These are phyloP conservation scores for Megaceryle torquata DNA, from an alignment of 2,113 vertebrate species.

Conservation along the genomic window DNA sequence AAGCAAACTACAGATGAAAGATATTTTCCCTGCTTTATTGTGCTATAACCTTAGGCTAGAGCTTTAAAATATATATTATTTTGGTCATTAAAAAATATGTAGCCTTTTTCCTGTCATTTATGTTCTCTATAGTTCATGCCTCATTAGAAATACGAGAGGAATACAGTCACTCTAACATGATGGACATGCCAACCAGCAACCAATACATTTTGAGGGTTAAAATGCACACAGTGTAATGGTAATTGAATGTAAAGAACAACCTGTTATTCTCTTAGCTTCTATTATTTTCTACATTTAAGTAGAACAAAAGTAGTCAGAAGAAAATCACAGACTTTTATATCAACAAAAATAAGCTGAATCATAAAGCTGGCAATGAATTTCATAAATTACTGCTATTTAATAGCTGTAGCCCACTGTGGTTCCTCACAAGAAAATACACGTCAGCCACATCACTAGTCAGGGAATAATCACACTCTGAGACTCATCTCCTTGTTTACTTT, in stretches of 20 bases:
- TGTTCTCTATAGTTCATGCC: background rate
- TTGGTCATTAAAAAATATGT: background rate
- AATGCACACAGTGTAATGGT: background rate
- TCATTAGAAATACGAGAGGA: background rate
- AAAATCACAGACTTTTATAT: background rate
- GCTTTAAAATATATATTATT: conserved; percentile 25
- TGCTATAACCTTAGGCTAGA: conserved; percentile 11
- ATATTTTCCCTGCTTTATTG: background rate
- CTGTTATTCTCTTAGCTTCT: background rate
- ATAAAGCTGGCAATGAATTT: background rate
- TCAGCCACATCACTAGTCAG: background rate
- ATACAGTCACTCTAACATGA: background rate
- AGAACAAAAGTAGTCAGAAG: background rate
- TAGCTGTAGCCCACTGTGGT: background rate
- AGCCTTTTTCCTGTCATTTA: background rate
- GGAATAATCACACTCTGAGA: background rate
- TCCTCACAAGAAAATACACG: background rate
- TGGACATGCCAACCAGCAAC: background rate
- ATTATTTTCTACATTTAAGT: background rate
- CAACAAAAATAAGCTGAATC: background rate
- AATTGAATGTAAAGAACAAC: background rate
- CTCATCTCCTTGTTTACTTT: background rate
- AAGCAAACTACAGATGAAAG: conserved; percentile 37
- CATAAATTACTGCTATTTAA: background rate
- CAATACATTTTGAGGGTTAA: background rate